Base-by-base conservation (phyloP, 2,888 invertebrate species). In the Eupithecia subumbrata region DNA sequence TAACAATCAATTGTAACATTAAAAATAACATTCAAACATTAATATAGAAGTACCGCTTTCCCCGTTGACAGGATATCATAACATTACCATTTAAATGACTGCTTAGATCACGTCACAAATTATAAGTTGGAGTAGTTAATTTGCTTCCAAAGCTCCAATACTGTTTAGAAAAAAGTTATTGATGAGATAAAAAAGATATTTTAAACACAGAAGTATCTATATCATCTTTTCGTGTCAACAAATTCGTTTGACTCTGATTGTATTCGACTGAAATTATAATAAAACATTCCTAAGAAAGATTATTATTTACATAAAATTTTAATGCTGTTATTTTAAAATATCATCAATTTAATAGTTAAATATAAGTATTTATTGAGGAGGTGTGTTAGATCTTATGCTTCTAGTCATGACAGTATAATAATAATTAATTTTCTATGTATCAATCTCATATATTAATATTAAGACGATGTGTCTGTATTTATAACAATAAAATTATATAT, bases 341-440 rank as follows among this genome's bases (percentile, higher is more conserved):
- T 22, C 69, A 75, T 73, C 37, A 68, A 25, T 72, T 56, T 70
- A 56, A 45, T 69, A 70, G 56, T 67, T 73, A 52, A 71, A 40
- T 45, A 63, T 70, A 71, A 63, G 68, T 63, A 64, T 78, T 68
- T 45, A 34, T 64, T 16, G 18, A 22, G 22, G 43, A 43, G 37
- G 12, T 18, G 14, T 68, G 43, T 68, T 68, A 64, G 64, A 34
- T 64, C 64, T 64, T 34, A 75, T 73, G 43, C 69, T 77, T 82
- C 82, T 82, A 81, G 81, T 82, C 82, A 82, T 76, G 75, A 79
- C 60, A 69, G 60, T 78, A 79, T 79, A 71, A 79, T 79, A 71
- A 79, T 72, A 60, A 40, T 73, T 60, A 22, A n/a, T 67, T 18
- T 22, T 67, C 16, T 67, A 12, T 67, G 14, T 18, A 66, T 37